Percentiles rank a stretch among this genome's conserved stretches.
Conservation (phyloP, 2,797 vertebrate genomes). For the Chrysocyon brachyurus region DNA sequence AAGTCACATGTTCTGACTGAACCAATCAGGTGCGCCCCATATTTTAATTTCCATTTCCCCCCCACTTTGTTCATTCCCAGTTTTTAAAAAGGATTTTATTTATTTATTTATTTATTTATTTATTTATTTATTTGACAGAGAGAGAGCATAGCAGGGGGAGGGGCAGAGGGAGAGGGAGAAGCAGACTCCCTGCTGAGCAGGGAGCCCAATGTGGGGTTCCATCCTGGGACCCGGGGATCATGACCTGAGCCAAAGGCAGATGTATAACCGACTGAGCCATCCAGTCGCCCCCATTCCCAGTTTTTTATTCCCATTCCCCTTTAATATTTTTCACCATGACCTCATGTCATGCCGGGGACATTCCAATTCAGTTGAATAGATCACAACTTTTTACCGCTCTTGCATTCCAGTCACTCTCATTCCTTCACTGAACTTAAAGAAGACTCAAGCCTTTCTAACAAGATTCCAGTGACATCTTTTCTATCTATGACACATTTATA, state of each 20-base stretch:
- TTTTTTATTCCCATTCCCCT: background rate
- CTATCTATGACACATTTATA: background rate
- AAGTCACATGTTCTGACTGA: background rate
- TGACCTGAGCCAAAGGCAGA: too few species aligned
- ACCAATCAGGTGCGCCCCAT: background rate
- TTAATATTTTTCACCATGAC: background rate
- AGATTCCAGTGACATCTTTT: background rate
- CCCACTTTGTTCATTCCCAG: background rate
- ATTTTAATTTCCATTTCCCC: background rate
- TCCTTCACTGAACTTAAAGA: background rate
- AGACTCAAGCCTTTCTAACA: background rate
- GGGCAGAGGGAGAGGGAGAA: too few species aligned
- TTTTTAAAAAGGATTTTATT: too few species aligned
- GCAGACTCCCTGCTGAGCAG: too few species aligned
- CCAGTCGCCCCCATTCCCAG: too few species aligned
- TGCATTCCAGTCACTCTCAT: background rate
- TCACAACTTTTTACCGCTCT: background rate
- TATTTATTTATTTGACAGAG: too few species aligned
- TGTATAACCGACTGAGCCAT: too few species aligned
- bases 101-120: too few species aligned
- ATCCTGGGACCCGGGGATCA: too few species aligned
- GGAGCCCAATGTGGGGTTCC: too few species aligned
- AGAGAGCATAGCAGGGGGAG: too few species aligned
- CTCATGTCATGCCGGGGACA: background rate
- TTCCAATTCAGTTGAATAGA: background rate